Base-by-base conservation (phyloP, 2,888 invertebrate species). In the Tyria jacobaeae region DNA sequence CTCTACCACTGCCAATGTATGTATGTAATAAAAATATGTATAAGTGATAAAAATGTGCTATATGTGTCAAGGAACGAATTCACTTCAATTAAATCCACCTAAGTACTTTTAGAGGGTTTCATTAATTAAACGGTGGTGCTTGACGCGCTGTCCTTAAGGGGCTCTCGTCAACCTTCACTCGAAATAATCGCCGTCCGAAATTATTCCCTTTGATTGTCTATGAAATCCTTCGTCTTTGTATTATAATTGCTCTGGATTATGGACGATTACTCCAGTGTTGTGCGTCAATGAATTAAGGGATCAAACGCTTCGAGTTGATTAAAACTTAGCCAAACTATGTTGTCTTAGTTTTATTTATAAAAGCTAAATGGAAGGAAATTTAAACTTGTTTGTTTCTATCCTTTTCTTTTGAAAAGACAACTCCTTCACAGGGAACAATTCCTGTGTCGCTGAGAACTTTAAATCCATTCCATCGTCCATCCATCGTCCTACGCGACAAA, bases 201-300 rank as follows among this genome's bases (percentile, higher is more conserved):
- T 90, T 89, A 88, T 88, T 86, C 87, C 83, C 88, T 89, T 88
- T 88, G 87, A 88, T 85, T 89, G 85, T 87, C 86, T 87, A 86
- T 83, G 65, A 84, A 82, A 86, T 83, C 79, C 78, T 81, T 73
- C 77, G 74, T 78, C 83, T 83, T 84, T 83, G 79, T 80, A 78
- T 80, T 80, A 81, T 87, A 87, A 88, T 87, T 87, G 83, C 82
- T 79, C 64, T 60, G 77, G 82, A 86, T 86, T 86, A 82, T 71
- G 65, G 72, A 65, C 75, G 76, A 82, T 83, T 82, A 81, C 74
- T 68, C 56, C 61, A 66, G 66, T 37, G 61, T 60, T 68, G 59
- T 72, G 64, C 50, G 65, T 39, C 34, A 54, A 52, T 12, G 44
- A 64, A 65, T 70, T 68, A 62, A 50, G 49, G 60, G 65, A 76